These are phyloP conservation scores for Phoxinus dragarum DNA, from an alignment of 2,797 vertebrate species.

Conservation along the genomic window DNA sequence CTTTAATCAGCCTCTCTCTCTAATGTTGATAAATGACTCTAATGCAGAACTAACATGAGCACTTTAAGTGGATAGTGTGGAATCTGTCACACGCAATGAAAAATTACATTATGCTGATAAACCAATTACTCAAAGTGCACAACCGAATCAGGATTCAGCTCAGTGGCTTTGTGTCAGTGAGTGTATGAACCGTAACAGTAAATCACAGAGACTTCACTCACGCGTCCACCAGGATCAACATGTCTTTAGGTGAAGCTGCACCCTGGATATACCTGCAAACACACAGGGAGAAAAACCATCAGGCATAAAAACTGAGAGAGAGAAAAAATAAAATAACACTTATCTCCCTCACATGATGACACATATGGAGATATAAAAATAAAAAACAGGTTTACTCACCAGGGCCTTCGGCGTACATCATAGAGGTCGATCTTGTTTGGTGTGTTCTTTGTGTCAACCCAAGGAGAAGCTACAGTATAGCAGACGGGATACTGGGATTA, in stretches of 20 bases:
- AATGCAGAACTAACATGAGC: conserved; percentile 3
- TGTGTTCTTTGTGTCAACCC: conserved; percentile 87
- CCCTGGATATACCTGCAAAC: conserved; percentile 95
- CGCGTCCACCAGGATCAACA: conserved; percentile 98
- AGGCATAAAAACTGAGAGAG: not conserved
- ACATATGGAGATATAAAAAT: not conserved
- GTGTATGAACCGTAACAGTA: conserved; percentile 25
- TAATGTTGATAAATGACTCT: conserved; percentile 43
- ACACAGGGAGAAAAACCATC: not conserved
- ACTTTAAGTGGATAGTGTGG: conserved; percentile 11
- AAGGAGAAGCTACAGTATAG: conserved; percentile 88
- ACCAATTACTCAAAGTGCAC: conserved; percentile 27
- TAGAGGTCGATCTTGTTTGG: conserved; percentile 95
- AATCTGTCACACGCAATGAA: conserved; percentile 1
- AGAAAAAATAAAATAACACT: not conserved
- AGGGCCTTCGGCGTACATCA: conserved; percentile 94
- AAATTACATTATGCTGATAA: conserved; percentile 10
- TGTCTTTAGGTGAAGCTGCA: conserved; percentile 97
- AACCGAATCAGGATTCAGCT: not conserved
- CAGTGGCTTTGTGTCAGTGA: conserved; percentile 12
- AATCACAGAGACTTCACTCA: conserved; percentile 80
- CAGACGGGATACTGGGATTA: not conserved
- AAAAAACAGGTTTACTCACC: conserved; percentile 77
- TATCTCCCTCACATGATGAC: not conserved
- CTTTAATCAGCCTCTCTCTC: conserved; percentile 31